Evolutionary conservation across 1,140 invertebrate species (phyloP).

Genomic region (Platyscapa corneri): DNA sequence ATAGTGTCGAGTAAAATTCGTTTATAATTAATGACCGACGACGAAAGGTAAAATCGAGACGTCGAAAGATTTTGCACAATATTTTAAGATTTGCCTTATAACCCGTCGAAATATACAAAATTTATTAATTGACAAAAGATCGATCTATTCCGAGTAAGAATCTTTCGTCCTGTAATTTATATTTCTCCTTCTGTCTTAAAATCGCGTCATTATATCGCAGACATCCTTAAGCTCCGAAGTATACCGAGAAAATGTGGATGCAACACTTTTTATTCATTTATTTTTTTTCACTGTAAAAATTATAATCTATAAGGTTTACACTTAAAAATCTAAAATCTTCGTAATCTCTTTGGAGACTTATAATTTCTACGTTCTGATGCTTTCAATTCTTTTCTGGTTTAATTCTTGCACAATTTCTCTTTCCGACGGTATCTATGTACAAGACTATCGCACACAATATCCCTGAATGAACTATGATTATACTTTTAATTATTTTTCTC

Average conservation of each 20-base stretch:
- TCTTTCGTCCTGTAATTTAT: neutral
- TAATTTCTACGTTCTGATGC: neutral
- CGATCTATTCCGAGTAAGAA: neutral
- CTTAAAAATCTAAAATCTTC: conserved; percentile 30
- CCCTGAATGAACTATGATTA: conserved; percentile 22
- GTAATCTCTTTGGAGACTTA: neutral
- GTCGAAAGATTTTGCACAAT: neutral
- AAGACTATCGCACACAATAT: neutral
- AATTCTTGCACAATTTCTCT: neutral
- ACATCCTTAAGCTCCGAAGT: neutral
- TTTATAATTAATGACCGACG: neutral
- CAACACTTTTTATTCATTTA: conserved; percentile 7
- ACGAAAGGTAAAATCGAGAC: neutral
- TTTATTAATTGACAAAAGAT: neutral
- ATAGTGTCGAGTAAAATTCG: neutral
- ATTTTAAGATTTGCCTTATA: neutral
- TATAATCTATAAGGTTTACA: conserved; percentile 7
- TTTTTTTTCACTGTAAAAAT: conserved; percentile 26
- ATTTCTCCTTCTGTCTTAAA: neutral
- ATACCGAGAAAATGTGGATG: neutral
- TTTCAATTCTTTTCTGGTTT: neutral
- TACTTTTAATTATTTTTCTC: conserved; percentile 18
- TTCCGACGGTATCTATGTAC: conserved; percentile 11
- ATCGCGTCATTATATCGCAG: neutral
- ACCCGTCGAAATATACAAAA: neutral